These are phyloP conservation scores for Pogonomyrmex californicus DNA, from an alignment of 1,140 invertebrate species.

Conservation along the genomic window DNA sequence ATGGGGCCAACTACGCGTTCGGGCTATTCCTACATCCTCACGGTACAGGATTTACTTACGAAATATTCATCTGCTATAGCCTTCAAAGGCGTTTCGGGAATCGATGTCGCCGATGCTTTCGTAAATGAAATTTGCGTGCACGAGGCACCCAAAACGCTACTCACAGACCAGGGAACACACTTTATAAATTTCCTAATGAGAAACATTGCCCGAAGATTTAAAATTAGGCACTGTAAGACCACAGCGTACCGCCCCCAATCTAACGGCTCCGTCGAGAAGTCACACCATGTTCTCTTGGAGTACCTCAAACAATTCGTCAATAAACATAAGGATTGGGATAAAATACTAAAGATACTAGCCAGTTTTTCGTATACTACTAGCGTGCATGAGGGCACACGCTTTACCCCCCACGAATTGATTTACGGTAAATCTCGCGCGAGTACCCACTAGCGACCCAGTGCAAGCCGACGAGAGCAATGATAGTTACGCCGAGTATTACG, in stretches of 20 bases:
- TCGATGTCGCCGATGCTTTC: not conserved
- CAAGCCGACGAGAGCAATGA: no score
- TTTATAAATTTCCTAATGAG: not conserved
- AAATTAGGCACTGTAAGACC: not conserved
- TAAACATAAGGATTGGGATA: no score
- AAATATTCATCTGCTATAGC: conserved; percentile 3
- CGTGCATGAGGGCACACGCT: no score
- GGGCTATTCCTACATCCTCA: not conserved
- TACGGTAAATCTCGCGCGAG: no score
- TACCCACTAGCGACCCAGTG: no score
- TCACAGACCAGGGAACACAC: not conserved
- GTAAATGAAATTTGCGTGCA: not conserved
- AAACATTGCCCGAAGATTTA: not conserved
- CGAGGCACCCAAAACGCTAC: not conserved
- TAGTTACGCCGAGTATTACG: no score
- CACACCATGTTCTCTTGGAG: conserved; percentile 67
- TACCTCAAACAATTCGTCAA: conserved; percentile 73
- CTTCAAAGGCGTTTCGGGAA: not conserved
- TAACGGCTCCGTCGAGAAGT: conserved; percentile 72
- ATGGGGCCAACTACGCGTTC: no score
- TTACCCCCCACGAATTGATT: no score
- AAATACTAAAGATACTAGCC: no score
- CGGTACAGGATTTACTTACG: not conserved
- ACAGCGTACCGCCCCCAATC: conserved; percentile 1
- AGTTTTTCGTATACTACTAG: no score